These are phyloP conservation scores for Melanchra persicariae DNA, from an alignment of 2,888 invertebrate species.

Conservation along the genomic window DNA sequence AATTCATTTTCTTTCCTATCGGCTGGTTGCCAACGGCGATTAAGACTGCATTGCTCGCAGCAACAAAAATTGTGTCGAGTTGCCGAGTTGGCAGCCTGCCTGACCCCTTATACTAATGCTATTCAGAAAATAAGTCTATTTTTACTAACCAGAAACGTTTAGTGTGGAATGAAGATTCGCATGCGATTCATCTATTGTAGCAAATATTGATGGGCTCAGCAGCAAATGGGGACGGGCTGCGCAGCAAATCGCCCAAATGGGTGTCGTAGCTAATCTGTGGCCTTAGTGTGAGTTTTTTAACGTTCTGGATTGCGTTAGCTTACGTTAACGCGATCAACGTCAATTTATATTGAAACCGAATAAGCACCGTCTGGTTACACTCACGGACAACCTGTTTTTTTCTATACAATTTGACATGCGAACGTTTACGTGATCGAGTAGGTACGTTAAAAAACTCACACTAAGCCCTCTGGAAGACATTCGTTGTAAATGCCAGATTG, in stretches of 20 bases:
- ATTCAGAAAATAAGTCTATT: constrained; percentile 10
- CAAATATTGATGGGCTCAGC: background rate
- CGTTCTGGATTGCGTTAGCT: no score
- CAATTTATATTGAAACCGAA: no score
- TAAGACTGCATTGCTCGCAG: constrained; percentile 31
- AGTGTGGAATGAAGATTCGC: background rate
- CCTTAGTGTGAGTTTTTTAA: no score
- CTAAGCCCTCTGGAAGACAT: no score
- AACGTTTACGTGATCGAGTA: no score
- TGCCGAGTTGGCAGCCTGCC: constrained; percentile 42
- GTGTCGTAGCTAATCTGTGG: background rate
- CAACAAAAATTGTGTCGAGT: constrained; percentile 27
- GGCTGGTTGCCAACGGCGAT: constrained; percentile 42
- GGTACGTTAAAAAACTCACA: no score
- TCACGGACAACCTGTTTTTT: no score
- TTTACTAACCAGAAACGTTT: background rate
- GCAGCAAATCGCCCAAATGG: background rate
- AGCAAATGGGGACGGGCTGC: no score
- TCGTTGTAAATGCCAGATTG: no score
- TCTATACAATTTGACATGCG: no score
- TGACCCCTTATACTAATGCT: constrained; percentile 5
- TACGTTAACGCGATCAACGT: no score
- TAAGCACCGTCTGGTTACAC: no score
- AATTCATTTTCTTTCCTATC: constrained; percentile 27
- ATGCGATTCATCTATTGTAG: background rate